Evolutionary conservation across 2,113 vertebrate genomes (phyloP).

Genomic region (Petrocephalus zakoni): DNA sequence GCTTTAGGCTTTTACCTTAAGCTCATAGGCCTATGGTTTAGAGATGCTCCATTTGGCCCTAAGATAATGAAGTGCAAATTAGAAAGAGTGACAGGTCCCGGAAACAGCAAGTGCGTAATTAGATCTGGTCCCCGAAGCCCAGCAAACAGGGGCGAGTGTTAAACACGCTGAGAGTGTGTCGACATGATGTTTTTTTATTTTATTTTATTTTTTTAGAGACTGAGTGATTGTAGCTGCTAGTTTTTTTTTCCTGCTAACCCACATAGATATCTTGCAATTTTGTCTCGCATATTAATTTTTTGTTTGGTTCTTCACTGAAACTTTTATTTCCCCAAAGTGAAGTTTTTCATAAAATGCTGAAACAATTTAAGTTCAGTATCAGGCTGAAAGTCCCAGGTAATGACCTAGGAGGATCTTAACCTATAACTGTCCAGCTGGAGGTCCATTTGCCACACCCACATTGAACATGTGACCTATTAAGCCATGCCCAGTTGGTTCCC

Average conservation of each 20-base stretch:
- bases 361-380: background rate
- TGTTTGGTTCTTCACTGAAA: background rate
- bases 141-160: constrained; percentile 2
- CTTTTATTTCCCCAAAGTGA: background rate
- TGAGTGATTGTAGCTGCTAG: background rate
- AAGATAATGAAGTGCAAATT: constrained; percentile 30
- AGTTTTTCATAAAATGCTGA: background rate
- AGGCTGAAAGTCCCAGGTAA: background rate
- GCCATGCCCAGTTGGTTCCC: background rate
- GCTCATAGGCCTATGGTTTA: constrained; percentile 10
- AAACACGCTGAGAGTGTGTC: background rate
- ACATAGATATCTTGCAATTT: background rate
- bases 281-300: background rate
- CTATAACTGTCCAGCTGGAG: background rate
- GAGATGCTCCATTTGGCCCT: constrained; percentile 29
- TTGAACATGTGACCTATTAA: background rate
- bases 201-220: background rate
- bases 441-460: background rate
- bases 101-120: constrained; percentile 23
- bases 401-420: background rate
- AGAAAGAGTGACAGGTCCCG: constrained; percentile 24
- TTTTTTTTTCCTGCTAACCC: background rate
- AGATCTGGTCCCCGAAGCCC: constrained; percentile 20
- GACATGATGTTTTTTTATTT: background rate
- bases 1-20: constrained; percentile 26